Evolutionary conservation across 1,140 invertebrate species (phyloP).

Genomic region (Lasioglossum baleicum): DNA sequence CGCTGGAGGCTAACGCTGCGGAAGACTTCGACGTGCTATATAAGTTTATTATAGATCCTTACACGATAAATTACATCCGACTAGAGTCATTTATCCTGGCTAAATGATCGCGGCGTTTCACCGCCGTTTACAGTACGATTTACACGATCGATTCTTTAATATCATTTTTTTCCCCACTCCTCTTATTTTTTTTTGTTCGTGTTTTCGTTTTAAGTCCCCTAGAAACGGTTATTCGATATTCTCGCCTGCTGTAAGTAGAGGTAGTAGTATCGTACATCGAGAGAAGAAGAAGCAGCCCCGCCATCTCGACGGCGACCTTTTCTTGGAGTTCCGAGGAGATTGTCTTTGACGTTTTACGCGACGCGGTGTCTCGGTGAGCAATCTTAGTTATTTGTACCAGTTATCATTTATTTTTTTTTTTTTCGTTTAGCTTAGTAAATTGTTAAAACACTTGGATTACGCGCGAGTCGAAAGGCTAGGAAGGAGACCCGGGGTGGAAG

Average conservation of each 20-base stretch:
- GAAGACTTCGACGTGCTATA: slow-evolving; percentile 66
- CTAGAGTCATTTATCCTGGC: slow-evolving; percentile 9
- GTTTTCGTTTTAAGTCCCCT: not conserved
- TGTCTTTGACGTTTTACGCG: slow-evolving; percentile 60
- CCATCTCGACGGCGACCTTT: not conserved
- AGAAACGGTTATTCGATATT: slow-evolving; percentile 17
- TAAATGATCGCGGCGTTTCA: slow-evolving; percentile 10
- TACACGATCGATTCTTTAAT: not conserved
- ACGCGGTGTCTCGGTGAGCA: slow-evolving; percentile 57
- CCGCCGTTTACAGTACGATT: slow-evolving; percentile 1
- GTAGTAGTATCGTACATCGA: slow-evolving; percentile 53
- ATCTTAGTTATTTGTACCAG: slow-evolving; percentile 57
- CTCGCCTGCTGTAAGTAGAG: slow-evolving; percentile 49
- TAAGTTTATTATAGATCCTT: slow-evolving; percentile 62
- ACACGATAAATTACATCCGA: slow-evolving; percentile 53
- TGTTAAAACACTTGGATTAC: slow-evolving; percentile 45
- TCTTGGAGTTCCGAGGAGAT: slow-evolving; percentile 51
- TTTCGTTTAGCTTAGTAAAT: slow-evolving; percentile 47
- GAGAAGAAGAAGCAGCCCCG: slow-evolving; percentile 32
- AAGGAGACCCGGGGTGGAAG: not conserved
- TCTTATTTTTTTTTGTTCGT: not conserved
- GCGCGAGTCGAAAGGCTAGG: slow-evolving; percentile 33
- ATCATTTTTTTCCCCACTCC: slow-evolving; percentile 1
- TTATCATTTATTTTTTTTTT: slow-evolving; percentile 1
- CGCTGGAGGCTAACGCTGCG: slow-evolving; percentile 57